Evolutionary conservation across 2,797 vertebrate species (phyloP), one percentile per base, ranked within the genome.

Genomic region (Danio kyathit): DNA sequence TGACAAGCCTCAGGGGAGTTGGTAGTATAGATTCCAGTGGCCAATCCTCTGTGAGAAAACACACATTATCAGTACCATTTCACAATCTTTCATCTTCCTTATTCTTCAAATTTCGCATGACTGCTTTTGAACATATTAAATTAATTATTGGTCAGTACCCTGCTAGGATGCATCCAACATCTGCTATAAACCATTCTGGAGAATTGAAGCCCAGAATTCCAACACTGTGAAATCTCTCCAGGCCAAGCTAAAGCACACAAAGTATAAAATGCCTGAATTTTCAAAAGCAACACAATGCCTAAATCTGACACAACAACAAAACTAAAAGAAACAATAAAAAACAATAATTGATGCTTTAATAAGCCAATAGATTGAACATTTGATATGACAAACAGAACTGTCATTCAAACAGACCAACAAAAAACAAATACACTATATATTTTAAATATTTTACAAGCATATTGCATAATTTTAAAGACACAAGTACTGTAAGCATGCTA

Each of bases 181-280:
- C 85, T 7, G 95, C 80, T 82, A 95, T 94, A 84, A 95, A 95
- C 95, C 95, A 95, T 85, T 95, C 94, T 0, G 93, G 88, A 29
- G 92, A 90, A 86, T 95, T 95, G 78, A 95, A 95, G 84, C 95
- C 95, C 82, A 95, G 88, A 57, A 95, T 94, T 1, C 93, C 92
- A 7, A 95, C 95, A 1, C 93, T 94, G 82, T 91, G 93, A 87
- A 87, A 94, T 70, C 93, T 93, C 84, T 94, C 84, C 87, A 95
- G 89, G 3, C 94, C 95, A 83, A 95, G 54, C 94, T 95, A 63
- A n/a, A 82, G 74, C n/a, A 83, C n/a, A 76, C 59, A 74, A 56
- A 73, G 38, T 49, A 6, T 16, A 86, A 72, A 49, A 65, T 82
- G 80, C 87, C 83, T 86, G 79, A 71, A n/a, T 80, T 46, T 21